These are phyloP conservation scores for Gracilinanus agilis DNA, from an alignment of 2,113 vertebrate species.

Conservation along the genomic window DNA sequence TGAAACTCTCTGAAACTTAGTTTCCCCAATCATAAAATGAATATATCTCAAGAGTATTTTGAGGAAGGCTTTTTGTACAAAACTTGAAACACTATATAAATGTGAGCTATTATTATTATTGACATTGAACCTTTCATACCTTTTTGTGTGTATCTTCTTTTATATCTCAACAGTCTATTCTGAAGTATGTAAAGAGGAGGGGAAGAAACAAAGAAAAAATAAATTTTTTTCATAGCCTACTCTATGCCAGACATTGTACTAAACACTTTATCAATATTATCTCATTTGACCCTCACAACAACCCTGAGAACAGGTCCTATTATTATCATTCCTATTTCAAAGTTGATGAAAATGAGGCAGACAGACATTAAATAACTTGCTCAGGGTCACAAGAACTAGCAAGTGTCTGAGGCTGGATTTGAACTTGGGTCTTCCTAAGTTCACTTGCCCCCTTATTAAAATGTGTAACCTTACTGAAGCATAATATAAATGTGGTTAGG, in stretches of 20 bases:
- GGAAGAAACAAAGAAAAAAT: not conserved
- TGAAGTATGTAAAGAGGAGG: not conserved
- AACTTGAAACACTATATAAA: not conserved
- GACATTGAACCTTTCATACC: not conserved
- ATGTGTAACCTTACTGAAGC: not conserved
- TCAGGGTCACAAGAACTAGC: not conserved
- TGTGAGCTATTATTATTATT: not conserved
- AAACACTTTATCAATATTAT: not conserved
- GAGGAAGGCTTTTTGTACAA: not conserved
- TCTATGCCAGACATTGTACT: not conserved
- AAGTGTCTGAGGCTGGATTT: not conserved
- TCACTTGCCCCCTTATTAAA: not conserved
- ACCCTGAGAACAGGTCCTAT: not conserved
- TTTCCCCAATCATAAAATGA: not conserved
- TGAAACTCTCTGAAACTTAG: not conserved
- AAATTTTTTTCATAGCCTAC: not conserved
- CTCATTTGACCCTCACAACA: not conserved
- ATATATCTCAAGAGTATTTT: not conserved
- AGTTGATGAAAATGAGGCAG: not conserved
- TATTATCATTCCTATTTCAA: not conserved
- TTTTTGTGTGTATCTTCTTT: not conserved
- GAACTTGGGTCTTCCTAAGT: not conserved
- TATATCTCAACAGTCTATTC: not conserved
- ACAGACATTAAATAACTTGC: not conserved
- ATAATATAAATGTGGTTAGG: not conserved